Conservation (phyloP, 2,888 invertebrate genomes). For the Apomyelois bistriatella region DNA sequence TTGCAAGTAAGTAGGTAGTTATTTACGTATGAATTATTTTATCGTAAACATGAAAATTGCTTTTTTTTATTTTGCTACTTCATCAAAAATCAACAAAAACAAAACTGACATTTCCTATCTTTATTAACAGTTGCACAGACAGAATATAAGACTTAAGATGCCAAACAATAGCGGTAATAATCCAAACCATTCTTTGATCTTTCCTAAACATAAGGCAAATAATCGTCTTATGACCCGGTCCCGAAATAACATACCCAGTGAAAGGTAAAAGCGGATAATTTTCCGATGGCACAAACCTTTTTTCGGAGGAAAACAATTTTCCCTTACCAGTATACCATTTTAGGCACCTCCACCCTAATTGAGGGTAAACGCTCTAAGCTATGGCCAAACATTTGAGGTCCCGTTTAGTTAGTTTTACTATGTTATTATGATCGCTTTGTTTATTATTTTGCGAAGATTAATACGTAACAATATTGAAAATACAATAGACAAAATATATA, state of each 20-base stretch:
- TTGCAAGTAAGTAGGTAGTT: no score
- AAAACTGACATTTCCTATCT: no score
- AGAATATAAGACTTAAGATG: no score
- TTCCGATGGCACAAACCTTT: conserved; percentile 46
- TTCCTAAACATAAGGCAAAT: conserved; percentile 19
- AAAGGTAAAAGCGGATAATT: conserved; percentile 48
- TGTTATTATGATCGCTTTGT: not conserved
- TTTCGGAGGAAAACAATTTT: conserved; percentile 52
- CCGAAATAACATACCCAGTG: conserved; percentile 41
- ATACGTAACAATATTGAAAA: no score
- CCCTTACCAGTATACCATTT: conserved; percentile 41
- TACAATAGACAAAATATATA: no score
- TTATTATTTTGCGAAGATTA: conserved; percentile 2
- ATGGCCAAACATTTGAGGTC: conserved; percentile 32
- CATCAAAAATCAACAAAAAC: no score
- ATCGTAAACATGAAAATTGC: no score
- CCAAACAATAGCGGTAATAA: no score
- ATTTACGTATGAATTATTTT: no score
- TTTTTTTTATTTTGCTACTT: no score
- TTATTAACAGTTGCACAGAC: no score
- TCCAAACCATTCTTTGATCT: not conserved
- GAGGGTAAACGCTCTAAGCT: conserved; percentile 46
- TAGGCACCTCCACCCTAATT: conserved; percentile 52
- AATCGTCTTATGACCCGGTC: conserved; percentile 47
- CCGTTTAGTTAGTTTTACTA: conserved; percentile 1